Evolutionary conservation across 2,888 invertebrate genomes (phyloP).

Genomic region (Hemistola chrysoprasaria): DNA sequence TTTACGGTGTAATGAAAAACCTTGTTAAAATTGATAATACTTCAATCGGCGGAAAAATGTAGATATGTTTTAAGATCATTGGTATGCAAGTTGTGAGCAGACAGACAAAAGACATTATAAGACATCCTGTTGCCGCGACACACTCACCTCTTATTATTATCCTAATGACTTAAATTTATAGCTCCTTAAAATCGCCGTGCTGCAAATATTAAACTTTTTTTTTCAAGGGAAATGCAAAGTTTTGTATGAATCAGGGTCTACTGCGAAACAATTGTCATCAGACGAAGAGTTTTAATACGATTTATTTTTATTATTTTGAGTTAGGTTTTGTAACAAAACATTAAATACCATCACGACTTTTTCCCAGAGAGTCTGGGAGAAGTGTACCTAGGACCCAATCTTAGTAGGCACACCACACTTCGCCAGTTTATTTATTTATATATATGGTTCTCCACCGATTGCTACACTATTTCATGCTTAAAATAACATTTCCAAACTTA

Average conservation of each 20-base stretch:
- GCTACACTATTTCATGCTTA: too few relatives aligned
- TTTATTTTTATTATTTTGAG: too few relatives aligned
- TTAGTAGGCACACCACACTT: too few relatives aligned
- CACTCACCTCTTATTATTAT: constrained; percentile 77
- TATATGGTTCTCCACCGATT: too few relatives aligned
- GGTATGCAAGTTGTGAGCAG: constrained; percentile 70
- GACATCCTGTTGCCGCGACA: constrained; percentile 75
- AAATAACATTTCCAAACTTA: too few relatives aligned
- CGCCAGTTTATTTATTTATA: too few relatives aligned
- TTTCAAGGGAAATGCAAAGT: constrained; percentile 45
- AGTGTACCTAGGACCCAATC: too few relatives aligned
- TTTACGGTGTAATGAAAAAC: constrained; percentile 50
- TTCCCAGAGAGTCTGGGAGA: too few relatives aligned
- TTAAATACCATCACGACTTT: too few relatives aligned
- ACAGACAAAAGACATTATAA: constrained; percentile 78
- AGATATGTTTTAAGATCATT: constrained; percentile 61
- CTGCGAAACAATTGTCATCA: constrained; percentile 16
- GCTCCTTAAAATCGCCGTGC: constrained; percentile 75
- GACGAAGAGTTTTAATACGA: background rate
- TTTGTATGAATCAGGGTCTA: constrained; percentile 29
- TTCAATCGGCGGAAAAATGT: constrained; percentile 52
- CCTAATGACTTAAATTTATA: constrained; percentile 80
- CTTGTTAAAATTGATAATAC: constrained; percentile 48
- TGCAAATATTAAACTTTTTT: constrained; percentile 69
- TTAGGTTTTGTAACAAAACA: too few relatives aligned